Evolutionary conservation across 2,888 invertebrate species (phyloP).

Genomic region (Himalopsyche tibetana): DNA sequence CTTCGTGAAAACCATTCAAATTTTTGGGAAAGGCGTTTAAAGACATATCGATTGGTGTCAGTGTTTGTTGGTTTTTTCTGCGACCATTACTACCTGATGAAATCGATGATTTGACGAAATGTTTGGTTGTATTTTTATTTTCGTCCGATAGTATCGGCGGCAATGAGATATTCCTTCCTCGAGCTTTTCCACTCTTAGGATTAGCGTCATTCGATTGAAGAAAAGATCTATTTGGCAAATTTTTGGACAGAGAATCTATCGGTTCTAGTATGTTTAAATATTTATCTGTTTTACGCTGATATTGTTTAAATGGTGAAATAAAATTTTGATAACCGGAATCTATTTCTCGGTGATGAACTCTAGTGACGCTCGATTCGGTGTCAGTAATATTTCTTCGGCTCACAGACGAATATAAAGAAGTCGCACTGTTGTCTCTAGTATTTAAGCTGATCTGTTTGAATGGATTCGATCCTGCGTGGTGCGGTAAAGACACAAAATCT

Average conservation of each 20-base stretch:
- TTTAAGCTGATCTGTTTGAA: constrained; percentile 6
- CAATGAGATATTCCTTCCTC: constrained; percentile 72
- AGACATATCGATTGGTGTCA: constrained; percentile 56
- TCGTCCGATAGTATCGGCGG: constrained; percentile 74
- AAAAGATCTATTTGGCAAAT: background rate
- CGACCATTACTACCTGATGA: constrained; percentile 50
- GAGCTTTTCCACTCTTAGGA: constrained; percentile 23
- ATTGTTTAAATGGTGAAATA: constrained; percentile 44
- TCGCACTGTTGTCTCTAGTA: constrained; percentile 61
- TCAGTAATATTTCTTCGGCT: constrained; percentile 48
- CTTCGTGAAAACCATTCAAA: constrained; percentile 40
- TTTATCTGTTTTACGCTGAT: constrained; percentile 51
- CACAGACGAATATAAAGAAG: constrained; percentile 56
- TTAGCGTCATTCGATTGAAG: constrained; percentile 44
- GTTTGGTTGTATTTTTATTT: constrained; percentile 69
- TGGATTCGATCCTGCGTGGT: constrained; percentile 32
- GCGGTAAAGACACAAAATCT: constrained; percentile 68
- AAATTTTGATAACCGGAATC: constrained; percentile 48
- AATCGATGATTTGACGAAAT: constrained; percentile 6
- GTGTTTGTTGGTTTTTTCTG: constrained; percentile 57
- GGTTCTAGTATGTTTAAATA: constrained; percentile 55
- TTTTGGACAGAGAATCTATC: constrained; percentile 44
- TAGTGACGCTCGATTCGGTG: constrained; percentile 14
- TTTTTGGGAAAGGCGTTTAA: constrained; percentile 51
- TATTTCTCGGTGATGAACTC: constrained; percentile 40